phyloP scores from a whole-genome alignment of 2,113 vertebrate species.

The Ctenodactylus gundi region DNA sequence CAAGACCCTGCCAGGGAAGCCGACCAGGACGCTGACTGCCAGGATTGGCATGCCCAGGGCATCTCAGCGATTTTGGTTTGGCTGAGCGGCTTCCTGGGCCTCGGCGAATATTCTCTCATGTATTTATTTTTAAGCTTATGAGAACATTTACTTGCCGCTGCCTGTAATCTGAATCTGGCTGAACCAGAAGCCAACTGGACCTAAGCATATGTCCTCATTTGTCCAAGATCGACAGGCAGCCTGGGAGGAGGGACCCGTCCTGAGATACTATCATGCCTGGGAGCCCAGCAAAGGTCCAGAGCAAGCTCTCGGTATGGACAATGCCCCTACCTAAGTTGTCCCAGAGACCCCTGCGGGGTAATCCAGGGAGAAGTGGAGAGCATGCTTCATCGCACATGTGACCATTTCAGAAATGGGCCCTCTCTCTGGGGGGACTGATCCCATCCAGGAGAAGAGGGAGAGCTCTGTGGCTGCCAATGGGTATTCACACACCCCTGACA shows the following conservation, averaged over 20 bases:
- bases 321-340: not conserved
- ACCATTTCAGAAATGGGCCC: not conserved
- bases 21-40: conserved; percentile 52
- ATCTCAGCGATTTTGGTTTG: conserved; percentile 66
- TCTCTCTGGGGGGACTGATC: not conserved
- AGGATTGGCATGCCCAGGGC: conserved; percentile 20
- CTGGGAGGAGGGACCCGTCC: not conserved
- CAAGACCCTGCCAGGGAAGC: not conserved
- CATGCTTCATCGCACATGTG: fast-evolving
- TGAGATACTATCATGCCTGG: not conserved
- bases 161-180: conserved; percentile 48
- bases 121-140: conserved; percentile 81
- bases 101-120: not conserved
- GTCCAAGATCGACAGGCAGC: not conserved
- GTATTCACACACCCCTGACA: too few relatives aligned
- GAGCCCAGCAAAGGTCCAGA: not conserved
- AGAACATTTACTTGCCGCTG: not conserved
- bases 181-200: not conserved
- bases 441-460: not conserved
- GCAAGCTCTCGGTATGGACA: fast-evolving
- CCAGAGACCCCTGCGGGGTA: too few relatives aligned
- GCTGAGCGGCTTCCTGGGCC: not conserved
- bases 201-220: conserved; percentile 32
- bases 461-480: not conserved
- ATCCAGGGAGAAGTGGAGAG: not conserved